A percentile compares a stretch with the other conserved stretches of the same genome.
Evolutionary conservation across 2,113 vertebrate genomes (phyloP).

Genomic region (Synchiropus splendidus): DNA sequence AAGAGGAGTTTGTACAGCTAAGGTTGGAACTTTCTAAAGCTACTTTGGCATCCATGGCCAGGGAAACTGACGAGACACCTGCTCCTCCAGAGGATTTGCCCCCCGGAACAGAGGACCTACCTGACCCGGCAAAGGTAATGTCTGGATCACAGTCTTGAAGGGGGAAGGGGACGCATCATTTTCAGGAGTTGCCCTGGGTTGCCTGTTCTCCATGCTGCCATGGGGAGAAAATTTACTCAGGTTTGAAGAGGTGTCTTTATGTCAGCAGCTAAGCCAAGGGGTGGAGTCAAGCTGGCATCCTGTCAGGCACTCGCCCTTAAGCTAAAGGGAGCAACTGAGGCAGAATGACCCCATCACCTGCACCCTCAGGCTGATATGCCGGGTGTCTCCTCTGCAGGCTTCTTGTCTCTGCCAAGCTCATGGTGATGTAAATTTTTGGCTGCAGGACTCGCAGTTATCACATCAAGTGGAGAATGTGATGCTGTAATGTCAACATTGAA

Average conservation of each 20-base stretch:
- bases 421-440: constrained; percentile 69
- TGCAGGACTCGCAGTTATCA: constrained; percentile 62
- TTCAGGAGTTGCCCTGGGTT: constrained; percentile 40
- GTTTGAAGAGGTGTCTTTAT: constrained; percentile 72
- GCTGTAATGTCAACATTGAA: not conserved
- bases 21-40: constrained; percentile 81
- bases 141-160: too few species aligned
- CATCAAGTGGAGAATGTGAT: constrained; percentile 53
- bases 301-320: constrained; percentile 58
- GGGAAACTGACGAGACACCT: constrained; percentile 60
- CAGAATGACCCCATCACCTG: constrained; percentile 51
- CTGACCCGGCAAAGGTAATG: constrained; percentile 86
- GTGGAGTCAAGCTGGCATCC: constrained; percentile 66
- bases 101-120: constrained; percentile 83
- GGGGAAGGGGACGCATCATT: not conserved
- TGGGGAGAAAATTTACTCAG: constrained; percentile 42
- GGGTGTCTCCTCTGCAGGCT: constrained; percentile 59
- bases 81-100: constrained; percentile 74
- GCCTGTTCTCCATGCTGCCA: constrained; percentile 51
- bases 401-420: constrained; percentile 60
- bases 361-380: constrained; percentile 59
- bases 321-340: constrained; percentile 53
- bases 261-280: constrained; percentile 65
- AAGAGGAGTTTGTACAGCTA: constrained; percentile 88
- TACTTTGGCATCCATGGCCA: constrained; percentile 67